phyloP scores from a whole-genome alignment of 2,797 vertebrate species.

The Nothura maculosa region DNA sequence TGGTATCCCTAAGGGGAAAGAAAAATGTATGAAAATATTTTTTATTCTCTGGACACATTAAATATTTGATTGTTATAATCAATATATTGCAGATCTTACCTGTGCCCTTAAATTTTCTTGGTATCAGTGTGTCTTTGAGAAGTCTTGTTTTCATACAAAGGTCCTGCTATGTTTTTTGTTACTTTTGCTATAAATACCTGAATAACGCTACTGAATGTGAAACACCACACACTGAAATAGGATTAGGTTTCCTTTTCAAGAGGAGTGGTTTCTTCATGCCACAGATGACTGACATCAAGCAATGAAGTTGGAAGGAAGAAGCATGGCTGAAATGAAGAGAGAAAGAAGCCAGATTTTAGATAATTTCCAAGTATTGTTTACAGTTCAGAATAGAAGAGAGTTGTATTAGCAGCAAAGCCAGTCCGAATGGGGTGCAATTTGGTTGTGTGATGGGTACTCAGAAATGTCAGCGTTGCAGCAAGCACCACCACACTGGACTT shows the following conservation, averaged over 20 bases:
- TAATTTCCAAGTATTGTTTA: neutral
- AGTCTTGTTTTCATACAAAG: neutral
- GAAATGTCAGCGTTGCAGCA: neutral
- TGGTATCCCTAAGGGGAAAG: neutral
- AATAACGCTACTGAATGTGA: neutral
- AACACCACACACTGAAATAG: neutral
- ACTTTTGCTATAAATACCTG: neutral
- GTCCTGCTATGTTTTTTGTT: neutral
- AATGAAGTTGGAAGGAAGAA: neutral
- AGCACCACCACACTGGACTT: rapidly evolving
- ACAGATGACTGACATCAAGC: neutral
- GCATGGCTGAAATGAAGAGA: neutral
- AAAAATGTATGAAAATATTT: neutral
- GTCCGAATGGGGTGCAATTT: neutral
- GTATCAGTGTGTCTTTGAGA: neutral
- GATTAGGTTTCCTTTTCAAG: neutral
- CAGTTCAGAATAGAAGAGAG: neutral
- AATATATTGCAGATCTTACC: neutral
- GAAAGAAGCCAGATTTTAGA: neutral
- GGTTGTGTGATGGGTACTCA: rapidly evolving
- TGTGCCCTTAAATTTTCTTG: neutral
- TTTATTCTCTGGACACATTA: neutral
- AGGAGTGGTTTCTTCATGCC: neutral
- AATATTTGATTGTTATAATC: neutral
- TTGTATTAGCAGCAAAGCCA: rapidly evolving